A percentile compares a stretch with the other conserved stretches of the same genome.
These are phyloP conservation scores for Xyliphius kryptos DNA, from an alignment of 2,113 vertebrate genomes.

Conservation along the genomic window DNA sequence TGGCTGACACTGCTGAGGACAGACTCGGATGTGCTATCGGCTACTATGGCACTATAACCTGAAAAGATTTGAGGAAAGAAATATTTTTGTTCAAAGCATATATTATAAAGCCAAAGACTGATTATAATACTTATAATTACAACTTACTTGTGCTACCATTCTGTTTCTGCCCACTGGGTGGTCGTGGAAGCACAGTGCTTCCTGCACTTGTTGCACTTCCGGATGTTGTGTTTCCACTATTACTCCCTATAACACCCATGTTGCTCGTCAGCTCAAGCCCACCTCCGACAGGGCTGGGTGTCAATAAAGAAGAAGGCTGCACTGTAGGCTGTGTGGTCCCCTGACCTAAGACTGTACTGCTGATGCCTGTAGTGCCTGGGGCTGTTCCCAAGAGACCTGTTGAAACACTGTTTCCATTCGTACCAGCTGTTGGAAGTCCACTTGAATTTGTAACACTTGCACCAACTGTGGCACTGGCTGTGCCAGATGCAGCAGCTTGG, in stretches of 20 bases:
- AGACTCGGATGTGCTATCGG: constrained; percentile 74
- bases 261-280: constrained; percentile 48
- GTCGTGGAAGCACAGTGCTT: constrained; percentile 56
- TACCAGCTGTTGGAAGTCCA: constrained; percentile 39
- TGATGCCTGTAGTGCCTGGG: constrained; percentile 26
- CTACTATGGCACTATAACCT: constrained; percentile 83
- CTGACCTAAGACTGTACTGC: constrained; percentile 50
- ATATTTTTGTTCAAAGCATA: no score
- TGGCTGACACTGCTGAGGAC: constrained; percentile 68
- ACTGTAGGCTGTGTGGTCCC: constrained; percentile 40
- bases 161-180: constrained; percentile 76
- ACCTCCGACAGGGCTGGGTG: constrained; percentile 43
- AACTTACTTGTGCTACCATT: constrained; percentile 79
- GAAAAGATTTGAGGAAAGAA: neutral
- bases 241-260: constrained; percentile 59
- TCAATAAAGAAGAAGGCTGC: constrained; percentile 47
- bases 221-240: constrained; percentile 44
- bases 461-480: constrained; percentile 38
- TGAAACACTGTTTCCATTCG: constrained; percentile 45
- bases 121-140: no score
- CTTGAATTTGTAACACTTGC: constrained; percentile 36
- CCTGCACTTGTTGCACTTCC: constrained; percentile 40
- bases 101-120: no score
- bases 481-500: constrained; percentile 66
- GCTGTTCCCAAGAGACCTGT: constrained; percentile 49